Conservation (phyloP, 2,888 invertebrate genomes). For the Chrysomela aeneicollis region DNA sequence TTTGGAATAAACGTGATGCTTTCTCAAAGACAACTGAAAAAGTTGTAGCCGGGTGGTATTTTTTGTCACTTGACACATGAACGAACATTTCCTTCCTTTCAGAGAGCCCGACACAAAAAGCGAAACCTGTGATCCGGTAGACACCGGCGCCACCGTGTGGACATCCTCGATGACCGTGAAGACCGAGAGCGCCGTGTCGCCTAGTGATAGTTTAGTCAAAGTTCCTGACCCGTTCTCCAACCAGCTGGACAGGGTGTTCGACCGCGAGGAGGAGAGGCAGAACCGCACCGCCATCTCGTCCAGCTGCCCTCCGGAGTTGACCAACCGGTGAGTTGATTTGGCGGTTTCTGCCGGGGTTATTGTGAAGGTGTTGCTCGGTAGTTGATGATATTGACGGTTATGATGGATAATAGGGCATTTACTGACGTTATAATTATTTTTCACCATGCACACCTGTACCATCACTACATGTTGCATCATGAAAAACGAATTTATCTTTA, state of each 20-base stretch:
- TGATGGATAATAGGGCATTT: too few relatives aligned
- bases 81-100: background rate
- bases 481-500: too few relatives aligned
- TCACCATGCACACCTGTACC: too few relatives aligned
- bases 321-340: constrained; percentile 39
- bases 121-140: constrained; percentile 58
- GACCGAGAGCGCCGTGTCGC: constrained; percentile 49
- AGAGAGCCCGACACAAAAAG: constrained; percentile 50
- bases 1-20: too few relatives aligned
- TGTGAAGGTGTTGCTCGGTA: too few relatives aligned
- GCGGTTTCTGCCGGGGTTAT: too few relatives aligned
- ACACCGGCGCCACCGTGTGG: constrained; percentile 63
- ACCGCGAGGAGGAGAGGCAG: constrained; percentile 69
- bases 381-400: too few relatives aligned
- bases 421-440: too few relatives aligned
- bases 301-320: constrained; percentile 37
- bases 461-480: too few relatives aligned
- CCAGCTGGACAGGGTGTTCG: constrained; percentile 75
- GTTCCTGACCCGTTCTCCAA: constrained; percentile 71
- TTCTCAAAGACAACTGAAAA: too few relatives aligned
- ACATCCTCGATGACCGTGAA: constrained; percentile 60
- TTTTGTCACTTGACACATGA: too few relatives aligned
- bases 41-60: too few relatives aligned
- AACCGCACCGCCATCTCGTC: constrained; percentile 59
- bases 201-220: constrained; percentile 52